Conservation (phyloP, 2,888 invertebrate species). For the Orchesellides sinensis region DNA sequence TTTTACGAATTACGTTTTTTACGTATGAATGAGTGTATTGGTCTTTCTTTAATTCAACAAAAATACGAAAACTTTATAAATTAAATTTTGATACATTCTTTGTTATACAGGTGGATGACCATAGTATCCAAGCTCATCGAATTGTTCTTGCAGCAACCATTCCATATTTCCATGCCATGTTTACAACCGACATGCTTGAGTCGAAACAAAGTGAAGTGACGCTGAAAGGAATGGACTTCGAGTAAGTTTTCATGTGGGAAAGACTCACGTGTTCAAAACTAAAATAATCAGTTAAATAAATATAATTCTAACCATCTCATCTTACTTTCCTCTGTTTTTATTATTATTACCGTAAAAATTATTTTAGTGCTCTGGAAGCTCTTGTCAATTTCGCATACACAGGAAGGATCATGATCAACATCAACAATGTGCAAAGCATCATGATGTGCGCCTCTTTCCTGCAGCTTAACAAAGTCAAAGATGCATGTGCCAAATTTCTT, state of each 20-base stretch:
- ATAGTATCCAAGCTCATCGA: constrained; percentile 88
- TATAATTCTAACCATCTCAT: too few species aligned
- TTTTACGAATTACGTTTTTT: too few species aligned
- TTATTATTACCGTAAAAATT: too few species aligned
- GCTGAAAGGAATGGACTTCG: constrained; percentile 88
- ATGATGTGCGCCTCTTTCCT: constrained; percentile 91
- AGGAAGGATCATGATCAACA: constrained; percentile 86
- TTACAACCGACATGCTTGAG: constrained; percentile 92
- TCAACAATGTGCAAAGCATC: constrained; percentile 88
- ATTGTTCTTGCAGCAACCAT: constrained; percentile 90
- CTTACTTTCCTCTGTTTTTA: constrained; percentile 51
- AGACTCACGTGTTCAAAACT: not conserved
- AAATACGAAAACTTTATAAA: not conserved
- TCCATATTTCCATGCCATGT: constrained; percentile 95
- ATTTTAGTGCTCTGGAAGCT: constrained; percentile 85
- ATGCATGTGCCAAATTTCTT: constrained; percentile 90
- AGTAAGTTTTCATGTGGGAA: constrained; percentile 79
- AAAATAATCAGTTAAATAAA: not conserved
- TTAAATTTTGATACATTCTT: constrained; percentile 49
- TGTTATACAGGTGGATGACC: constrained; percentile 83
- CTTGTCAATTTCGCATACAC: constrained; percentile 92
- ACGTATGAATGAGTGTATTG: too few species aligned
- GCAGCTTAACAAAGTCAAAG: constrained; percentile 86
- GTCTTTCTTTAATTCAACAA: too few species aligned
- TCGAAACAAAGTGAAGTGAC: constrained; percentile 88